Percentiles rank a stretch among this genome's conserved stretches.
These are phyloP conservation scores for Yponomeuta plumbellus DNA, from an alignment of 2,888 invertebrate species.

Conservation along the genomic window DNA sequence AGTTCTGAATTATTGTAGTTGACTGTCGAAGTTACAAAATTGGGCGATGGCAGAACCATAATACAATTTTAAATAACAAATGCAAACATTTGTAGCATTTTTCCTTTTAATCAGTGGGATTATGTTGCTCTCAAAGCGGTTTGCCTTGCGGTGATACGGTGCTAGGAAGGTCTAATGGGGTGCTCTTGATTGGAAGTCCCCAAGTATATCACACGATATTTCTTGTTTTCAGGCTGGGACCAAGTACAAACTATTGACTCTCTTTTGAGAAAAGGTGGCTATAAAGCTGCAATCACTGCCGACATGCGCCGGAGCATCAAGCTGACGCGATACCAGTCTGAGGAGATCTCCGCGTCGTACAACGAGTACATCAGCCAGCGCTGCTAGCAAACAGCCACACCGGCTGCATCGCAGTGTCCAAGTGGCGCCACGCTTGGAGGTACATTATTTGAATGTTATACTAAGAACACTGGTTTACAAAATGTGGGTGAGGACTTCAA, in stretches of 20 bases:
- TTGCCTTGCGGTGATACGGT: too few relatives aligned
- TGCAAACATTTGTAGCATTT: too few relatives aligned
- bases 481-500: constrained; percentile 9
- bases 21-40: too few relatives aligned
- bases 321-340: constrained; percentile 97
- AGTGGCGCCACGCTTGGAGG: not conserved
- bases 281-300: constrained; percentile 91
- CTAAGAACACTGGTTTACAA: constrained; percentile 17
- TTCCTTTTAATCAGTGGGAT: too few relatives aligned
- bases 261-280: constrained; percentile 97
- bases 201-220: not conserved
- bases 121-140: too few relatives aligned
- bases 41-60: too few relatives aligned
- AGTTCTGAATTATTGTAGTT: too few relatives aligned
- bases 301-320: constrained; percentile 93
- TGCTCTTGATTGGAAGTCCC: too few relatives aligned
- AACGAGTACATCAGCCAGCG: constrained; percentile 86
- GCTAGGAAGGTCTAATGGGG: too few relatives aligned
- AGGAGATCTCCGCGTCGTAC: constrained; percentile 93
- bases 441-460: not conserved
- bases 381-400: constrained; percentile 82
- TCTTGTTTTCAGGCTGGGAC: constrained; percentile 90
- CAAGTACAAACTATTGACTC: constrained; percentile 99
- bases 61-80: too few relatives aligned
- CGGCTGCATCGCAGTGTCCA: not conserved